Evolutionary conservation across 1,140 invertebrate species (phyloP), one percentile per base, ranked within the genome.

Genomic region (Heterodera carotae): DNA sequence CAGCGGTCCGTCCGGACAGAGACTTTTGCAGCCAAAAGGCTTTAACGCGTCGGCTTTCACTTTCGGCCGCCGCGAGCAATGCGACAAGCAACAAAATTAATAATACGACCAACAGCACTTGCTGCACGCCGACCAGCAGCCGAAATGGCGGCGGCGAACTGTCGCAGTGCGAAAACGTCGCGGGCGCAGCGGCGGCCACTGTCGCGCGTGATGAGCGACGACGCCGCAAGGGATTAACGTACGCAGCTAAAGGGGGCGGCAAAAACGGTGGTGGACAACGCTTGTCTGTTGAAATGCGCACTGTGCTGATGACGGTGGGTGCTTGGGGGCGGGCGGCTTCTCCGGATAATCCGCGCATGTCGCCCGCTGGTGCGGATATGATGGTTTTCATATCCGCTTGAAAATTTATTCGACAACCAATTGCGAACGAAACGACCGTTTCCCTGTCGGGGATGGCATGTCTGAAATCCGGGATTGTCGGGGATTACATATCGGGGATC

Each of bases 261-360:
- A 39, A 25, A 70, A 81, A 85, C n/a, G 74, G n/a, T n/a, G n/a
- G 75, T 34, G 80, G 77, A 76, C 78, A 78, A 60, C 76, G 76
- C 64, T 75, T 86, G 69, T 81, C 86, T 15, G 85, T 86, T 15
- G 86, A 86, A 64, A 85, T 86, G 80, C 69, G 84, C 31, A 86
- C 86, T 25, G 86, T 86, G 56, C 48, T 86, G 0, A 86, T 86
- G 85, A 88, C 69, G 67, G 48, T 53, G 48, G 8, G 48, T 10
- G 48, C 12, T 0, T 15, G 18, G 48, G 0, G 12, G 4, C 18
- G 4, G 39, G 39, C 7, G n/a, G n/a, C n/a, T n/a, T n/a, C n/a
- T n/a, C n/a, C n/a, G n/a, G n/a, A n/a, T n/a, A n/a, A n/a, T n/a
- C n/a, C n/a, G n/a, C n/a, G n/a, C n/a, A n/a, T n/a, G n/a, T n/a